phyloP scores from a whole-genome alignment of 2,888 invertebrate species.

The Fragum whitleyi region DNA sequence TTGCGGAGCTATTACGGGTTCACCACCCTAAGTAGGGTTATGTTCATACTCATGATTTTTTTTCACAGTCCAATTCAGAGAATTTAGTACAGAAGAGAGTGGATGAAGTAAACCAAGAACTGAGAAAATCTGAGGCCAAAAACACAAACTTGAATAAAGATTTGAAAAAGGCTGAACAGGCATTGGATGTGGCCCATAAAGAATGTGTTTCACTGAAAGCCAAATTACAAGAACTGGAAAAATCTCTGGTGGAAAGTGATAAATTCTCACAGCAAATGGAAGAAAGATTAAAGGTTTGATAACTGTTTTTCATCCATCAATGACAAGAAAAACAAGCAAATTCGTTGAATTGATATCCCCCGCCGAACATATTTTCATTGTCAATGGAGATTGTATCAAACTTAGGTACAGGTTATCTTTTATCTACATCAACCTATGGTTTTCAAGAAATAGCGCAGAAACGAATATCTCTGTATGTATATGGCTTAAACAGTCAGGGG shows the following conservation, averaged over 20 bases:
- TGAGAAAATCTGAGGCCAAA: constrained; percentile 78
- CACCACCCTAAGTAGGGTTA: too few relatives aligned
- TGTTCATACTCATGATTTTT: too few relatives aligned
- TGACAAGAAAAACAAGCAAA: too few relatives aligned
- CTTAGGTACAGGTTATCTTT: too few relatives aligned
- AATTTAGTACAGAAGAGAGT: constrained; percentile 79
- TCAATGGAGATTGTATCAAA: too few relatives aligned
- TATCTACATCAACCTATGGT: too few relatives aligned
- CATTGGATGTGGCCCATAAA: constrained; percentile 86
- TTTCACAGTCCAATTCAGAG: constrained; percentile 72
- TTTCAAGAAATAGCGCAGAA: too few relatives aligned
- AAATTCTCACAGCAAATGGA: constrained; percentile 83
- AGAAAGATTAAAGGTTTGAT: constrained; percentile 86
- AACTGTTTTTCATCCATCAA: constrained; percentile 71
- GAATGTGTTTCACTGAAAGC: constrained; percentile 88
- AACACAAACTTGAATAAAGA: constrained; percentile 65
- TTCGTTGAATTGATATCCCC: too few relatives aligned
- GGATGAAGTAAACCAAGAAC: constrained; percentile 86
- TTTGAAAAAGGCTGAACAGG: constrained; percentile 80
- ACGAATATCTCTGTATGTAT: too few relatives aligned
- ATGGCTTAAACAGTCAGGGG: too few relatives aligned
- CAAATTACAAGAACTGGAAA: constrained; percentile 79
- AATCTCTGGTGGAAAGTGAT: constrained; percentile 73
- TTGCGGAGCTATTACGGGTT: too few relatives aligned
- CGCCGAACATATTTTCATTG: too few relatives aligned